These are phyloP conservation scores for Danio choprae DNA, from an alignment of 2,797 vertebrate genomes.

Conservation along the genomic window DNA sequence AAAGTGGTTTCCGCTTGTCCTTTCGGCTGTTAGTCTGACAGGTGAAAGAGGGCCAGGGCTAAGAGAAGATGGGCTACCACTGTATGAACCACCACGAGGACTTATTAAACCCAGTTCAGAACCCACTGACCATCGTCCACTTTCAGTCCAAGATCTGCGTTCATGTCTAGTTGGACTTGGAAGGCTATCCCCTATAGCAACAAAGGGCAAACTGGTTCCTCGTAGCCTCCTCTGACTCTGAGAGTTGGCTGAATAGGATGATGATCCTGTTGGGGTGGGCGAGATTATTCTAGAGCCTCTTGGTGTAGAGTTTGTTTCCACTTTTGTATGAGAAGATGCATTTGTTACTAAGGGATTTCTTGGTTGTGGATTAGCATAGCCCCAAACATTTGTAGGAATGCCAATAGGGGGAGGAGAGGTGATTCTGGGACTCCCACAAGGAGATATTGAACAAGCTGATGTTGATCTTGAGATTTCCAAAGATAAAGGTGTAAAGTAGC, in stretches of 20 bases:
- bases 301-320: slow-evolving; percentile 44
- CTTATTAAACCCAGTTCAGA: slow-evolving; percentile 64
- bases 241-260: slow-evolving; percentile 44
- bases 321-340: slow-evolving; percentile 52
- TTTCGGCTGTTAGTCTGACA: slow-evolving; percentile 55
- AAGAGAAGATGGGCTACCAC: slow-evolving; percentile 66
- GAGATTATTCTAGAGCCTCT: slow-evolving; percentile 55
- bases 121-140: slow-evolving; percentile 61
- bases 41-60: slow-evolving; percentile 65
- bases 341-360: slow-evolving; percentile 61
- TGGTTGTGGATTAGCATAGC: slow-evolving; percentile 73
- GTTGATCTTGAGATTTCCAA: slow-evolving; percentile 73
- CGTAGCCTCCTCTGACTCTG: slow-evolving; percentile 60
- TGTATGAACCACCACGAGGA: slow-evolving; percentile 64
- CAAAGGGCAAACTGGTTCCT: slow-evolving; percentile 62
- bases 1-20: slow-evolving; percentile 68
- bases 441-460: slow-evolving; percentile 61
- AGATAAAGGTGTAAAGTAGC: slow-evolving; percentile 76
- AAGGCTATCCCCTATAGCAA: slow-evolving; percentile 63
- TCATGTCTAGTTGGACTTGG: slow-evolving; percentile 62
- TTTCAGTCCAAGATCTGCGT: slow-evolving; percentile 68
- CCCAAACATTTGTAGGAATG: slow-evolving; percentile 68
- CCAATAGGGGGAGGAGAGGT: slow-evolving; percentile 78
- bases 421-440: slow-evolving; percentile 66
- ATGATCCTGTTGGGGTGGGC: slow-evolving; percentile 49